Conservation (phyloP, 2,113 vertebrate genomes). For the Girardinichthys multiradiatus region DNA sequence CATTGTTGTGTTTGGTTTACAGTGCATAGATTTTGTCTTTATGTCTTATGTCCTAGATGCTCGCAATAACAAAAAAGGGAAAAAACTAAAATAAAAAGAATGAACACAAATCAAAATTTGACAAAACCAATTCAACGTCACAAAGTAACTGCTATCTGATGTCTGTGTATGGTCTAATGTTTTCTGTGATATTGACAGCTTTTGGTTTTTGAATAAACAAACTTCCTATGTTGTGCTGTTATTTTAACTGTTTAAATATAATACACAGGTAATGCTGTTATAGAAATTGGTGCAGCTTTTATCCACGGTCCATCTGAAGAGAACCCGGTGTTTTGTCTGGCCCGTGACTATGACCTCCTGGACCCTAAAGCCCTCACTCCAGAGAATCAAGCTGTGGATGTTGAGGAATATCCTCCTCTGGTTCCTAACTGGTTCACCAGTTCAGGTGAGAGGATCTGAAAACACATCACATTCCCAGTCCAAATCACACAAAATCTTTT, state of each 20-base stretch:
- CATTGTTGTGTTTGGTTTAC: too few species aligned
- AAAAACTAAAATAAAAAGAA: too few species aligned
- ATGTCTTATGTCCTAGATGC: too few species aligned
- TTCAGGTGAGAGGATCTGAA: slow-evolving; percentile 72
- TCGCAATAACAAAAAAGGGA: too few species aligned
- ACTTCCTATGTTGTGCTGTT: too few species aligned
- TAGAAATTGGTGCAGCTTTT: slow-evolving; percentile 91
- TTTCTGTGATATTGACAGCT: too few species aligned
- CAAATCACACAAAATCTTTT: background rate
- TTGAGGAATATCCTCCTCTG: slow-evolving; percentile 73
- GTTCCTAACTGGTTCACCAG: slow-evolving; percentile 78
- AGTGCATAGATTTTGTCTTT: too few species aligned
- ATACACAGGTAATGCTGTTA: slow-evolving; percentile 75
- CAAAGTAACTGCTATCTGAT: too few species aligned
- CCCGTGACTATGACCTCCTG: slow-evolving; percentile 82
- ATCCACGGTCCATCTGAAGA: slow-evolving; percentile 90
- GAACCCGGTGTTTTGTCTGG: slow-evolving; percentile 89
- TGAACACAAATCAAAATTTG: too few species aligned
- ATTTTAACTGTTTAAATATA: background rate
- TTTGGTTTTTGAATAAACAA: too few species aligned
- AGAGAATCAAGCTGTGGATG: slow-evolving; percentile 85
- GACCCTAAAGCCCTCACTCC: slow-evolving; percentile 77
- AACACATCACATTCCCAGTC: background rate
- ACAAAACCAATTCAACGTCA: too few species aligned
- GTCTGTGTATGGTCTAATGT: too few species aligned